phyloP scores from a whole-genome alignment of 2,888 invertebrate genomes.

The Apamea crenata region DNA sequence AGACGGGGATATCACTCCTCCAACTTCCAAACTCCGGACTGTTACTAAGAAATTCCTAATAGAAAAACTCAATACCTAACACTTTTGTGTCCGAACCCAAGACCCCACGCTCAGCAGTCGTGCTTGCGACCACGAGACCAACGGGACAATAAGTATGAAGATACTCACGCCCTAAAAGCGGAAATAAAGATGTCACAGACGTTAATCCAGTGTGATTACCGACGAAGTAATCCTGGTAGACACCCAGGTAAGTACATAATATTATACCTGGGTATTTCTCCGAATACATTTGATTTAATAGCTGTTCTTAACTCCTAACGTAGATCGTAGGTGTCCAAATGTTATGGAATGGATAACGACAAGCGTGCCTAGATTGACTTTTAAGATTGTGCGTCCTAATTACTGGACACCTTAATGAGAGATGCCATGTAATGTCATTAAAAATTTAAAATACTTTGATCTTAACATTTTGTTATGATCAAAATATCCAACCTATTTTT shows the following conservation, averaged over 20 bases:
- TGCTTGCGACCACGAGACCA: too few species aligned
- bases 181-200: background rate
- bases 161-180: background rate
- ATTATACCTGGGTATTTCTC: conserved; percentile 18
- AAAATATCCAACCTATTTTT: background rate
- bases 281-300: conserved; percentile 53
- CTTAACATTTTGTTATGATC: background rate
- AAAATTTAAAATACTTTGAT: conserved; percentile 20
- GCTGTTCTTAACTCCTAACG: conserved; percentile 23
- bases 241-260: background rate
- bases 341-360: conserved; percentile 37
- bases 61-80: too few species aligned
- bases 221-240: conserved; percentile 8
- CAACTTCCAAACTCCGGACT: too few species aligned
- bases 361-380: conserved; percentile 29
- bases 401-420: conserved; percentile 26
- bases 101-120: too few species aligned
- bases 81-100: too few species aligned
- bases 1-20: too few species aligned
- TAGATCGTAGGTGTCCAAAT: conserved; percentile 20
- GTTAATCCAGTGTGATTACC: conserved; percentile 6
- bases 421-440: background rate
- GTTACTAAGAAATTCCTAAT: too few species aligned
- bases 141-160: background rate
- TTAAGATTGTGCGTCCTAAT: conserved; percentile 42